Evolutionary conservation across 2,113 vertebrate genomes (phyloP).

Genomic region (Formicarius rufipectus): DNA sequence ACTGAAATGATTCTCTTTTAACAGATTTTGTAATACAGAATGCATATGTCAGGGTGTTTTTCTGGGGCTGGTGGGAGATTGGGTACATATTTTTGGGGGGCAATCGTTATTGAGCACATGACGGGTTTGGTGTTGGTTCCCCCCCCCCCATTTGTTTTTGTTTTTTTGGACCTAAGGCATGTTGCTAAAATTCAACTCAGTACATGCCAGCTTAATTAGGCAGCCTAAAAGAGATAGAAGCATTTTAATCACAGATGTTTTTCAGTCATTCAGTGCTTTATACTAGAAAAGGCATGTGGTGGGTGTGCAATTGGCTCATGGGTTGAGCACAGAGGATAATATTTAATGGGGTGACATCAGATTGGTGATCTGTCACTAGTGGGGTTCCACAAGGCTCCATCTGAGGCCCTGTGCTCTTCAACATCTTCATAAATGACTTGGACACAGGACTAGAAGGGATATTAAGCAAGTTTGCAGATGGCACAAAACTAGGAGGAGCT

Average conservation of each 20-base stretch:
- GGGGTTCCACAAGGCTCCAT: too few species aligned
- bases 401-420: too few species aligned
- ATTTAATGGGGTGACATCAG: too few species aligned
- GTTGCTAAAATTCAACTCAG: constrained; percentile 14
- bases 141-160: neutral
- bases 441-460: too few species aligned
- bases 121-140: too few species aligned
- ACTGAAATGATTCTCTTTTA: neutral
- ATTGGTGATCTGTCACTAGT: too few species aligned
- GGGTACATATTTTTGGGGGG: too few species aligned
- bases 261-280: constrained; percentile 26
- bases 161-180: neutral
- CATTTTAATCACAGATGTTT: constrained; percentile 45
- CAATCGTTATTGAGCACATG: neutral
- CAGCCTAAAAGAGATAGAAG: constrained; percentile 22
- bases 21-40: neutral
- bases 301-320: too few species aligned
- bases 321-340: too few species aligned
- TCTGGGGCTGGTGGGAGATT: neutral
- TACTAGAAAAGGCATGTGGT: neutral
- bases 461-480: too few species aligned
- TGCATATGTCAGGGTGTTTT: neutral
- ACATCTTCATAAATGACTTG: too few species aligned
- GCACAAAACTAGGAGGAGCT: too few species aligned
- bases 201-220: constrained; percentile 43